These are phyloP conservation scores for Brachypteracias leptosomus DNA, from an alignment of 2,113 vertebrate species.

Conservation along the genomic window DNA sequence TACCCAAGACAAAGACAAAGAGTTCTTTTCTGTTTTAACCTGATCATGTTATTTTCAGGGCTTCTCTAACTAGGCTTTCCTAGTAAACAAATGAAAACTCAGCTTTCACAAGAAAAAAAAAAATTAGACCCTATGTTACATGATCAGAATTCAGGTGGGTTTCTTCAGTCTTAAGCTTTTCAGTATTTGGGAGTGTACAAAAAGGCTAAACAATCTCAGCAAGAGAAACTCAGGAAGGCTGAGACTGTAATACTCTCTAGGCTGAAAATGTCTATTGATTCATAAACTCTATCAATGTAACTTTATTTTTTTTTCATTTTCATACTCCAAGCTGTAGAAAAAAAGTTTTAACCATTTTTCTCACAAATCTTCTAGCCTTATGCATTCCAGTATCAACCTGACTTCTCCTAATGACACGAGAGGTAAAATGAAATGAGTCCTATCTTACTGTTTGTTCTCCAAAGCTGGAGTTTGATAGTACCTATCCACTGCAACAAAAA, in stretches of 20 bases:
- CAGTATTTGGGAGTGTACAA: neutral
- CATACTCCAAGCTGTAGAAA: neutral
- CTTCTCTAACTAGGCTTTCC: neutral
- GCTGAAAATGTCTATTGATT: neutral
- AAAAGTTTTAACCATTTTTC: neutral
- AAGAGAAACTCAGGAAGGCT: neutral
- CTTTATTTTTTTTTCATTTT: neutral
- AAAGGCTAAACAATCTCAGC: neutral
- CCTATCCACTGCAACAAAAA: neutral
- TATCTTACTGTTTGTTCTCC: neutral
- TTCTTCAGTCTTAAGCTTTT: neutral
- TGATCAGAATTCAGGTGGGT: neutral
- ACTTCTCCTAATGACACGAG: neutral
- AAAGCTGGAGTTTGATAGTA: neutral
- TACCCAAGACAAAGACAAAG: neutral
- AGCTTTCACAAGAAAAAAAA: neutral
- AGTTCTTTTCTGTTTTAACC: neutral
- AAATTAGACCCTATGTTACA: neutral
- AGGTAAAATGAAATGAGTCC: neutral
- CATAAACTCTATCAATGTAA: neutral
- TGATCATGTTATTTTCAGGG: fast-evolving
- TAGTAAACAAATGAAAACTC: neutral
- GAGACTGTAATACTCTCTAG: neutral
- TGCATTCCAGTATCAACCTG: neutral
- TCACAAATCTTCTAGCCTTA: neutral